Evolutionary conservation across 2,113 vertebrate species (phyloP).

Genomic region (Eonycteris spelaea): DNA sequence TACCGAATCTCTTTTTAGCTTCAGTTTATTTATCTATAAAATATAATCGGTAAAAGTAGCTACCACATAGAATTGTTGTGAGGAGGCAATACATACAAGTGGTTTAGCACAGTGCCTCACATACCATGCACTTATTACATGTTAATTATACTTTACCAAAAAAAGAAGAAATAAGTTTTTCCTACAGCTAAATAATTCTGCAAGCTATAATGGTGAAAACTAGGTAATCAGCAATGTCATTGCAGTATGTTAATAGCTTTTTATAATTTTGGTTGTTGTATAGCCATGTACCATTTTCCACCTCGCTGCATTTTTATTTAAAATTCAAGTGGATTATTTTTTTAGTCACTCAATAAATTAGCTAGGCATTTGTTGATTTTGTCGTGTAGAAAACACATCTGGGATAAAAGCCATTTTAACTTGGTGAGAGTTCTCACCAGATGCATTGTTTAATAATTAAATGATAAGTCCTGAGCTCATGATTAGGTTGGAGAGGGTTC

Average conservation of each 20-base stretch:
- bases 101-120: neutral
- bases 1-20: no score
- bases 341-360: neutral
- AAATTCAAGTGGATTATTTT: slow-evolving; percentile 28
- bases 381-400: neutral
- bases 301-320: slow-evolving; percentile 51
- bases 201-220: neutral
- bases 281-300: neutral
- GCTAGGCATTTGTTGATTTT: slow-evolving; percentile 46
- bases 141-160: neutral
- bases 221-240: neutral
- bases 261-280: neutral
- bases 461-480: neutral
- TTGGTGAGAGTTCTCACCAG: neutral
- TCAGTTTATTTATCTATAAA: no score
- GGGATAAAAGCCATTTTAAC: neutral
- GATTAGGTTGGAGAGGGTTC: slow-evolving; percentile 17
- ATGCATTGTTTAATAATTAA: neutral
- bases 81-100: neutral
- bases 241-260: neutral
- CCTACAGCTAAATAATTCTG: neutral
- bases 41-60: neutral
- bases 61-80: neutral
- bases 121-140: neutral
- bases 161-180: neutral